Evolutionary conservation across 2,888 invertebrate genomes (phyloP).

Genomic region (Octodonta nipae): DNA sequence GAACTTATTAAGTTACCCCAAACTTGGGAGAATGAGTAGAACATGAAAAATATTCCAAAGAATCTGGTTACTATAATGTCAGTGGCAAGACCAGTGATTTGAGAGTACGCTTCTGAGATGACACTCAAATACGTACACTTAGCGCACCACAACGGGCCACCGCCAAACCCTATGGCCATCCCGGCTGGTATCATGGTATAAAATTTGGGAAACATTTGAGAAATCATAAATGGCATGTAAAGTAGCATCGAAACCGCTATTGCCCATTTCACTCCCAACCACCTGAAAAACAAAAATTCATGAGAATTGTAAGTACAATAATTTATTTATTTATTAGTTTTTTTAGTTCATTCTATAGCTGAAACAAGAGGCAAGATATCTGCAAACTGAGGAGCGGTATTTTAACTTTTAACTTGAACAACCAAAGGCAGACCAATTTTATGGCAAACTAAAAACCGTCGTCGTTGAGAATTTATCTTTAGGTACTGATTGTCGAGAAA

Average conservation of each 20-base stretch:
- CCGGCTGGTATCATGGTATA: conserved; percentile 74
- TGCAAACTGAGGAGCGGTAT: too few relatives aligned
- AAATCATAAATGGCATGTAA: conserved; percentile 83
- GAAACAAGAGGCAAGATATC: too few relatives aligned
- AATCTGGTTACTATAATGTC: conserved; percentile 79
- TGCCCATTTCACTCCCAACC: conserved; percentile 84
- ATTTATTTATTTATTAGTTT: too few relatives aligned
- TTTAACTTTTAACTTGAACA: too few relatives aligned
- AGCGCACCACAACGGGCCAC: conserved; percentile 89
- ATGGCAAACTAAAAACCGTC: too few relatives aligned
- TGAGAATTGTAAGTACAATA: too few relatives aligned
- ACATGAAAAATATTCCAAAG: conserved; percentile 92
- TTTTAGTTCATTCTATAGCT: too few relatives aligned
- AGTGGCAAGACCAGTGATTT: conserved; percentile 50
- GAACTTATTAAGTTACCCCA: conserved; percentile 89
- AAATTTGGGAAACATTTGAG: conserved; percentile 80
- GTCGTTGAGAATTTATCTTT: too few relatives aligned
- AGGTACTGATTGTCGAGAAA: too few relatives aligned
- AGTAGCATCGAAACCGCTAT: conserved; percentile 70
- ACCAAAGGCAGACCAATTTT: too few relatives aligned
- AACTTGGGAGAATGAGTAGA: conserved; percentile 90
- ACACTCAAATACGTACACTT: conserved; percentile 88
- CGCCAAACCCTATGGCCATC: conserved; percentile 72
- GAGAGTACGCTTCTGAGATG: conserved; percentile 64
- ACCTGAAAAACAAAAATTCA: conserved; percentile 39